Evolutionary conservation across 30 jellyfish, hydroid and myxozoan genomes (phyloP), one percentile per base, ranked within the genome.

Genomic region (Cassiopea xamachana): DNA sequence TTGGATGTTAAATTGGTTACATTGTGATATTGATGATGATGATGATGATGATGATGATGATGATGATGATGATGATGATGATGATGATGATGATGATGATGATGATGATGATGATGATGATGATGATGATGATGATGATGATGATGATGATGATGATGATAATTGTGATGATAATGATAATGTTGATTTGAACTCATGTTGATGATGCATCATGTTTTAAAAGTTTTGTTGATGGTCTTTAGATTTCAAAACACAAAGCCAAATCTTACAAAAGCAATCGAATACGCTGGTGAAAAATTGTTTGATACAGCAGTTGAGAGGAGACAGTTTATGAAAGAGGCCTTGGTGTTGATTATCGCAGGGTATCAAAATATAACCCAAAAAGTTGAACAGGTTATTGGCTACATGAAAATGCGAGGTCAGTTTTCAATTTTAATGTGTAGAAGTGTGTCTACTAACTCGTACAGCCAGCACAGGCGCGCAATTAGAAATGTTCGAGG

Each of bases 351-450:
- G 55, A 45, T 88, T 14, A 58, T 88, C 16, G 91, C 84, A 9
- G 95, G 95, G 0, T 80, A 88, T 51, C 86, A 82, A 12, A 86
- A 69, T 16, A 88, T 79, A 19, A 77, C 95, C 7, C 91, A 80
- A 43, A 73, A 78, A 62, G 87, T 80, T 1, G 60, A 69, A 18
- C 83, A 61, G 47, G 58, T 88, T 48, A 69, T 80, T 61, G 91
- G 91, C 17, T 80, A 79, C 64, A 45, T 88, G 75, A 88, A 88
- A 50, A 88, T 88, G 95, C 75, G 91, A 79, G 95, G 95, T 88
- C 1, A 4, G 88, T 48, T 9, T 44, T 67, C 76, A 67, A 9
- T 4, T 51, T 51, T n/a, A n/a, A n/a, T n/a, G n/a, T n/a, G n/a
- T n/a, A n/a, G n/a, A n/a, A n/a, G n/a, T n/a, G n/a, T n/a, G n/a